Evolutionary conservation across 2,113 vertebrate species (phyloP).

Genomic region (Alouatta palliata): DNA sequence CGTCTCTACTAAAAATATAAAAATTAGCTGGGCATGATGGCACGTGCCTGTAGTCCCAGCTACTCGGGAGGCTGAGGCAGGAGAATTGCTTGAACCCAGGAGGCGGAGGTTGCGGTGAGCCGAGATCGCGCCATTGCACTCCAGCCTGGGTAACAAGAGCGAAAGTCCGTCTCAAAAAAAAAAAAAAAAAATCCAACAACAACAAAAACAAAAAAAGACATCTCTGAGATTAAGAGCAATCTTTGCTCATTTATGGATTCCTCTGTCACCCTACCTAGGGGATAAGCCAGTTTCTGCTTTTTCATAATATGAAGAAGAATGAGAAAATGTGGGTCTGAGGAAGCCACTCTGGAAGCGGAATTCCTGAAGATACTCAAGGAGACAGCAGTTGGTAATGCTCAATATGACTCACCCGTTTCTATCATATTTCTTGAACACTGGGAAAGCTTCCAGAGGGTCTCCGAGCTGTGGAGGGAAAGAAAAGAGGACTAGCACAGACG

Average conservation of each 20-base stretch:
- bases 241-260: not conserved
- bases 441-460: conserved; percentile 93
- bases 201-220: no score
- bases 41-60: no score
- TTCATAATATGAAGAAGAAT: not conserved
- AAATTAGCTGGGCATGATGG: no score
- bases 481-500: not conserved
- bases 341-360: not conserved
- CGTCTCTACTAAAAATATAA: no score
- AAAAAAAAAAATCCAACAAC: no score
- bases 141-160: no score
- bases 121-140: no score
- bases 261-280: not conserved
- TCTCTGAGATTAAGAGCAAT: not conserved
- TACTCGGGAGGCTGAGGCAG: no score
- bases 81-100: no score
- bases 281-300: not conserved
- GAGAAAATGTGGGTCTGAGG: not conserved
- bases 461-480: conserved; percentile 85
- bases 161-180: no score
- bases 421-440: conserved; percentile 96
- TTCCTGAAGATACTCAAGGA: not conserved
- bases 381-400: no score
- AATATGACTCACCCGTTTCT: conserved; percentile 90
- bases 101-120: no score